Conservation (phyloP, 2,113 vertebrate genomes). For the Eublepharis macularius region DNA sequence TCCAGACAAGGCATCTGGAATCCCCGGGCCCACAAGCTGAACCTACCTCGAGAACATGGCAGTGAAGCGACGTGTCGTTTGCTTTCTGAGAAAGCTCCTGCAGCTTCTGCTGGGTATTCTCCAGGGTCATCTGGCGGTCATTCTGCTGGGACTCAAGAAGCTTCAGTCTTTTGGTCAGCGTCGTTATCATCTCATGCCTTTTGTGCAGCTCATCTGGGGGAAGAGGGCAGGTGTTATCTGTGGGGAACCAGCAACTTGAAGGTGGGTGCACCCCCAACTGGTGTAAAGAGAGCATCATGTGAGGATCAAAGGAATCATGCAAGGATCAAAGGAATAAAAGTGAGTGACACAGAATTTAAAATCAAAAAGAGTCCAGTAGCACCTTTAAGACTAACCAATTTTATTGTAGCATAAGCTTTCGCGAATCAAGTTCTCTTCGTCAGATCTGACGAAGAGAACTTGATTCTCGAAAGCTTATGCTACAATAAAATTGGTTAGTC, state of each 20-base stretch:
- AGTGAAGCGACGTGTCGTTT: slow-evolving; percentile 57
- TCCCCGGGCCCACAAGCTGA: not conserved
- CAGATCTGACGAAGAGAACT: too few relatives aligned
- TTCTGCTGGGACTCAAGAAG: slow-evolving; percentile 66
- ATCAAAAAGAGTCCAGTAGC: too few relatives aligned
- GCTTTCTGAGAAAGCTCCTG: slow-evolving; percentile 71
- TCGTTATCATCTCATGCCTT: slow-evolving; percentile 73
- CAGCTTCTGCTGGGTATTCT: slow-evolving; percentile 69
- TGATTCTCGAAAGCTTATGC: too few relatives aligned
- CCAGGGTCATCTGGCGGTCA: slow-evolving; percentile 56
- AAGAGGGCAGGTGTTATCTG: not conserved
- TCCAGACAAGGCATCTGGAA: not conserved
- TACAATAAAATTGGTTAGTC: too few relatives aligned
- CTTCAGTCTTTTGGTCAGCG: slow-evolving; percentile 70
- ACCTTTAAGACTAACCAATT: too few relatives aligned
- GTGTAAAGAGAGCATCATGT: not conserved
- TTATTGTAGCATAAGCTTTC: too few relatives aligned
- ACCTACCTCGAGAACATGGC: slow-evolving; percentile 76
- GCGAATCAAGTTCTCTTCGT: too few relatives aligned
- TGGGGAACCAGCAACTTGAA: slow-evolving; percentile 12
- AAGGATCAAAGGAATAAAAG: too few relatives aligned
- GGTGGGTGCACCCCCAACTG: fast-evolving
- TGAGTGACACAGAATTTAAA: too few relatives aligned
- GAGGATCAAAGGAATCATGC: too few relatives aligned
- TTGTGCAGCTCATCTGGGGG: slow-evolving; percentile 74